Evolutionary conservation across 2,888 invertebrate genomes (phyloP).

Genomic region (Andrena minutula): DNA sequence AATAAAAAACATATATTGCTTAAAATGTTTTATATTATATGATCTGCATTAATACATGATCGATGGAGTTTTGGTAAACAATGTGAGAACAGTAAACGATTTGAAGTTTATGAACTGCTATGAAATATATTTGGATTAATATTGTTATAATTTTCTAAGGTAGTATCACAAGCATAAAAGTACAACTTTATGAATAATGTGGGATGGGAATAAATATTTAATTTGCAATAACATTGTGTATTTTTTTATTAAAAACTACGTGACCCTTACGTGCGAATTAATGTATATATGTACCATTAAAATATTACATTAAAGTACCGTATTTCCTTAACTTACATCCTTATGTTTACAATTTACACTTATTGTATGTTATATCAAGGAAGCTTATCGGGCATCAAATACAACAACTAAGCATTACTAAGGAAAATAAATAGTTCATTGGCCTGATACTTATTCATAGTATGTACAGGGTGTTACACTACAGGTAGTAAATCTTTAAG

Average conservation of each 20-base stretch:
- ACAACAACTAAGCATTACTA: slow-evolving; percentile 90
- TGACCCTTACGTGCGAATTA: slow-evolving; percentile 29
- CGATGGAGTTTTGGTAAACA: slow-evolving; percentile 12
- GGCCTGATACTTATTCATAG: not conserved
- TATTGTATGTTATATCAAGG: not conserved
- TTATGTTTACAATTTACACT: slow-evolving; percentile 1
- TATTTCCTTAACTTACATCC: not conserved
- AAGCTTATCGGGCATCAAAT: slow-evolving; percentile 90
- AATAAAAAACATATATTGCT: slow-evolving; percentile 81
- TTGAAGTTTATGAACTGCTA: slow-evolving; percentile 27
- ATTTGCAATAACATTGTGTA: slow-evolving; percentile 55
- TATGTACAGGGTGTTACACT: not conserved
- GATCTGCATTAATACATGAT: slow-evolving; percentile 40
- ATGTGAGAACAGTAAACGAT: slow-evolving; percentile 11
- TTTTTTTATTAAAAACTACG: slow-evolving; percentile 50
- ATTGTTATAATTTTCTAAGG: slow-evolving; percentile 48
- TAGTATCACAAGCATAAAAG: slow-evolving; percentile 52
- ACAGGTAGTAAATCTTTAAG: too few species aligned
- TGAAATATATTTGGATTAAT: slow-evolving; percentile 29
- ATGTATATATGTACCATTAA: slow-evolving; percentile 3
- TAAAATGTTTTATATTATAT: slow-evolving; percentile 66
- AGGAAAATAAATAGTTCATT: slow-evolving; percentile 82
- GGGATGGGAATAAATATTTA: slow-evolving; percentile 66
- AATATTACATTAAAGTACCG: not conserved
- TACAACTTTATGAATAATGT: slow-evolving; percentile 60